phyloP scores from a whole-genome alignment of 2,113 vertebrate species.

The Eonycteris spelaea region DNA sequence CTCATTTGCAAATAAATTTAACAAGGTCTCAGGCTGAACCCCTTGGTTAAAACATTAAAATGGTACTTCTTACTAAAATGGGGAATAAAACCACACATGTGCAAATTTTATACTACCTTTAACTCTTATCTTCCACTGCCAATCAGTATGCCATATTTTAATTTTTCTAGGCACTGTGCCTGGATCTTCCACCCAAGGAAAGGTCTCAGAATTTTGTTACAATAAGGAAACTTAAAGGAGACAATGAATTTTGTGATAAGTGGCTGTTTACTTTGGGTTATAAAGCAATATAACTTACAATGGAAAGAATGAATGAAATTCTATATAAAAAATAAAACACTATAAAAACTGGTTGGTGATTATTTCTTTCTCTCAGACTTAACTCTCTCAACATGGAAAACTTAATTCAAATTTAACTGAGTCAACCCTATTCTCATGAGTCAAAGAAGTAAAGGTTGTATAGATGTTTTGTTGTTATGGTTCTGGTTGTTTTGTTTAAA shows the following conservation, averaged over 20 bases:
- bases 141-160: background rate
- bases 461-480: background rate
- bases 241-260: background rate
- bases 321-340: background rate
- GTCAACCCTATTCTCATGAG: background rate
- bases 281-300: background rate
- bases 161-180: background rate
- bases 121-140: background rate
- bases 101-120: background rate
- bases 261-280: background rate
- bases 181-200: background rate
- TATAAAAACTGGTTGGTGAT: background rate
- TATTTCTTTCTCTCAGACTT: background rate
- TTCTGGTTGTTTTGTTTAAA: background rate
- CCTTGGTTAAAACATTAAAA: background rate
- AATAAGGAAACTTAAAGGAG: background rate
- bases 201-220: background rate
- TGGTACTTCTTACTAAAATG: background rate
- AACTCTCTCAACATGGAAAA: background rate
- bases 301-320: background rate
- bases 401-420: background rate
- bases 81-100: constrained; percentile 35
- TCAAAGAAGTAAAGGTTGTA: background rate
- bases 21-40: background rate
- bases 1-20: constrained; percentile 6